Conservation (phyloP, 2,888 invertebrate genomes). For the Arctia plantaginis region DNA sequence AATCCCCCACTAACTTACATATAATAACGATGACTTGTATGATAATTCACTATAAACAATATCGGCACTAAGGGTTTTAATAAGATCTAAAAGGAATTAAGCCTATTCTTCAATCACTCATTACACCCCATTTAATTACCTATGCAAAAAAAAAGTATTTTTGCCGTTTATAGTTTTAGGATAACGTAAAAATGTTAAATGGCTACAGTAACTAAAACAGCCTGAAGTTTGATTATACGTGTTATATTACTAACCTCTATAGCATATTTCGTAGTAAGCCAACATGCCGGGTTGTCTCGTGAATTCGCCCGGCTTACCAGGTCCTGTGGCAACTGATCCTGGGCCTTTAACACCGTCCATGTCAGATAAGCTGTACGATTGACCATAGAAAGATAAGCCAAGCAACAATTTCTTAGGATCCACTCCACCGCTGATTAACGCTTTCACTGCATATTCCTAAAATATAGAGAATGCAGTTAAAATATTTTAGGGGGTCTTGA, state of each 20-base stretch:
- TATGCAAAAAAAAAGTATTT: too few relatives aligned
- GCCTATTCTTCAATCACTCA: too few relatives aligned
- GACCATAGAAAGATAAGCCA: constrained; percentile 95
- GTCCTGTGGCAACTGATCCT: constrained; percentile 89
- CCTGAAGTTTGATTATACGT: neutral
- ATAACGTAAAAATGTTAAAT: too few relatives aligned
- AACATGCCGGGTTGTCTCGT: constrained; percentile 95
- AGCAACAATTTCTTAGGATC: constrained; percentile 91
- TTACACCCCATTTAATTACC: too few relatives aligned
- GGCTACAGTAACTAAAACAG: neutral
- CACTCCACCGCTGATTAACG: constrained; percentile 91
- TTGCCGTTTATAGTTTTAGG: too few relatives aligned
- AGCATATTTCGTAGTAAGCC: constrained; percentile 94
- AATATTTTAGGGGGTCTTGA: neutral
- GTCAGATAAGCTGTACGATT: constrained; percentile 90
- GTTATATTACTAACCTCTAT: constrained; percentile 76
- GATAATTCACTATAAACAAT: neutral
- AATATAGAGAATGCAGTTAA: constrained; percentile 25
- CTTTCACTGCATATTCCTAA: constrained; percentile 93
- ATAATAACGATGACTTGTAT: neutral
- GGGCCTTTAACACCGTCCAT: constrained; percentile 73
- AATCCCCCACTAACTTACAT: too few relatives aligned
- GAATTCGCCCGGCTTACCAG: constrained; percentile 92
- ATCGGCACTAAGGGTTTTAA: neutral
- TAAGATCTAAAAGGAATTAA: neutral